Base-by-base conservation (phyloP, 2,797 vertebrate species). In the Gambusia yucatana region DNA sequence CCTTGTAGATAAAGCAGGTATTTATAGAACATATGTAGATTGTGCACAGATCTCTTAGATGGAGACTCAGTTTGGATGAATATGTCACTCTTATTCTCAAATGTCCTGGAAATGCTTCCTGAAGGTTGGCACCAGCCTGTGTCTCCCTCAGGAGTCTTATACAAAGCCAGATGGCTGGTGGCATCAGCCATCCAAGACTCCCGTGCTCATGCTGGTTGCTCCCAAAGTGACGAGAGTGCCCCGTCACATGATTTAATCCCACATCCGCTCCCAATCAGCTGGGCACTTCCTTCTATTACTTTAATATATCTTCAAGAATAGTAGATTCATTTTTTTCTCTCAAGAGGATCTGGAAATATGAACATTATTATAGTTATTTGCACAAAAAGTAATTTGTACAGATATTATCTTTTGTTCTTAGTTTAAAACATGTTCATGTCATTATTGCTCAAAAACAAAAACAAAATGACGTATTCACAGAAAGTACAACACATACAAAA, bases 151-250 rank as follows among this genome's bases (percentile, higher is more conserved):
- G 89, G 94, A 91, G 92, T 84, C 83, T 83, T 84, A 81, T 94
- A 88, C 91, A 91, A 89, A 91, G 93, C 93, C 94, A 95, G 94
- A 95, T 95, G 94, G 94, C 92, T 90, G 80, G 72, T 55, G 82
- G 91, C 91, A 80, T 88, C 87, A 79, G 81, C 87, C 90, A 86
- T 93, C 89, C 90, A 90, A 89, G 86, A 90, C 90, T 89, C 88
- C 90, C 82, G 83, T 2, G 88, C 89, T 91, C 86, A 91, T 89
- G 83, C 89, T 87, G 90, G 85, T 87, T 91, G 81, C 92, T 92
- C 88, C 86, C 89, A 85, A 83, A 85, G 87, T 79, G 92, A 91
- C 81, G 91, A 89, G 82, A 84, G 79, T 88, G 82, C 79, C 72
- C 86, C 87, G 87, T 86, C 89, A 79, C 86, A 81, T 79, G 84